These are phyloP conservation scores for Acyrthosiphon pisum DNA, from an alignment of 1,140 invertebrate species.

Conservation along the genomic window DNA sequence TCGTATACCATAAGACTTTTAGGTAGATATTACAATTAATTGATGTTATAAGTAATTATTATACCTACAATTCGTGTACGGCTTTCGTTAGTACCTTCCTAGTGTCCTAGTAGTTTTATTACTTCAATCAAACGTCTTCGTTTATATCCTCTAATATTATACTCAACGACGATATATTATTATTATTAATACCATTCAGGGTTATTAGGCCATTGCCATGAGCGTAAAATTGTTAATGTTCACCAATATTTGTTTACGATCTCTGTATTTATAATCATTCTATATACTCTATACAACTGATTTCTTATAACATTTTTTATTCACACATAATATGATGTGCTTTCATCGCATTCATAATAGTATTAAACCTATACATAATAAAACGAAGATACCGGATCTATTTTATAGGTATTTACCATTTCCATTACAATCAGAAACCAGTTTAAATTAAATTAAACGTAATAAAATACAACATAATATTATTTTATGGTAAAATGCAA, in stretches of 20 bases:
- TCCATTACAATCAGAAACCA: neutral
- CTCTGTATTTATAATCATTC: neutral
- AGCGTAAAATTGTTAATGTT: neutral
- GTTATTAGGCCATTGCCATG: neutral
- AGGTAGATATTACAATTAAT: no score
- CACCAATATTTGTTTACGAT: neutral
- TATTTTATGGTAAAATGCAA: neutral
- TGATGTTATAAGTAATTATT: no score
- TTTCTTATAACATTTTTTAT: neutral
- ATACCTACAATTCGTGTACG: no score
- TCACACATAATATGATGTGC: neutral
- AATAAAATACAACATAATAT: neutral
- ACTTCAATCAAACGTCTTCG: neutral
- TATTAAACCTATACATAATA: neutral
- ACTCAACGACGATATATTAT: neutral
- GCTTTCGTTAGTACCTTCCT: neutral
- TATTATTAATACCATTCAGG: no score
- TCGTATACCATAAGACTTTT: neutral
- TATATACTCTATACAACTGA: neutral
- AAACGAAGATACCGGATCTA: neutral
- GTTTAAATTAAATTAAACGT: neutral
- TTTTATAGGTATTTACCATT: neutral
- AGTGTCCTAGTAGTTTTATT: no score
- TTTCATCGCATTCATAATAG: neutral
- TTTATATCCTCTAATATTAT: neutral